Base-by-base conservation (phyloP, 2,797 vertebrate genomes). In the Loris lydekkerianus region DNA sequence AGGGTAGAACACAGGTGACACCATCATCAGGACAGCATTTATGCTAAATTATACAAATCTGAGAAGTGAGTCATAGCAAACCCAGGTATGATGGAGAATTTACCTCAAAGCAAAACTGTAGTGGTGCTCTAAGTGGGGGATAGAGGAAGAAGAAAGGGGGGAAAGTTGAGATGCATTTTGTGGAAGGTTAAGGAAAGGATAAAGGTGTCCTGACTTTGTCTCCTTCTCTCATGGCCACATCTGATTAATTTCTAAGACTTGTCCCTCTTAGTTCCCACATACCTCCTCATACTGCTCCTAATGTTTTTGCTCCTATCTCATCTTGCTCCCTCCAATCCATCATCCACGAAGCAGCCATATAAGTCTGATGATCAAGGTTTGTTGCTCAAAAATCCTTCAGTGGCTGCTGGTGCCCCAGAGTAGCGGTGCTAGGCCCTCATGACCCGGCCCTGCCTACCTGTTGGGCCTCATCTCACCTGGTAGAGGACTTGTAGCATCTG, bases 1-100 rank as follows among this genome's bases (percentile, higher is more conserved):
- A 72, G 78, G n/a, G 5, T 82, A 72, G 72, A 86, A 75, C 43
- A 40, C 70, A 56, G 80, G 61, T 91, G 91, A 83, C 88, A 65
- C 8, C 21, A 37, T 53, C 37, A n/a, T 60, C 40, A 60, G 56
- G 82, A 17, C 21, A 53, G 49, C 63, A 23, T 91, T 90, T 89
- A n/a, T 80, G 60, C 40, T 49, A 27, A 85, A 76, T 87, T 58
- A 86, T 18, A 9, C 58, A 27, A 2, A 70, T 56, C 34, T 5
- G 56, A 89, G 72, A 18, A 27, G 63, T 92, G 92, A 97, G 78
- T 94, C 87, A 86, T 3, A 13, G 75, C 25, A 43, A 88, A 29
- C 10, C 2, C 10, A 27, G 80, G 67, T 43, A 14, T 3, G 69
- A n/a, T 46, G 70, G 23, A 4, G 78, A 34, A n/a, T 3, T 20